Evolutionary conservation across 1,140 invertebrate species (phyloP), one percentile per base, ranked within the genome.

Genomic region (Tribolium madens): DNA sequence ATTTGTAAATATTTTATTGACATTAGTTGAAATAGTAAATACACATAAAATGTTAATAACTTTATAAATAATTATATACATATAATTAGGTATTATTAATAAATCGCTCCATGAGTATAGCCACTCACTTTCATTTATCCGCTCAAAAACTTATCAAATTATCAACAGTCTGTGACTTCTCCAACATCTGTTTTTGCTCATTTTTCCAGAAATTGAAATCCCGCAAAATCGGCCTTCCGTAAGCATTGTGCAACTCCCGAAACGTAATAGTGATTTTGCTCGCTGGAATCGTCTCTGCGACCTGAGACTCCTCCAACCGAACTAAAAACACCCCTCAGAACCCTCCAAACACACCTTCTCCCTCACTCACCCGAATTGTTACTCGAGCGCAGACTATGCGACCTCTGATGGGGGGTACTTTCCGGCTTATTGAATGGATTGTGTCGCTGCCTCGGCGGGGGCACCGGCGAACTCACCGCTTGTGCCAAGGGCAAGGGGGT

Each of bases 171-270:
- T 74, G 78, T 13, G 75, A 64, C 21, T 76, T 81, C 42, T 81
- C 75, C 3, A 31, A 18, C 46, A 77, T 60, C 10, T 81, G 68
- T 50, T 78, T 80, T 64, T 84, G 78, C 69, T 85, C 83, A 26
- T 91, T 88, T 78, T 89, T 89, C 92, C 92, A 93, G 80, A 90
- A 89, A 78, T 91, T 92, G 9, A 91, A 87, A 85, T 94, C 91
- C 0, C 88, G 87, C 9, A 93, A 83, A 70, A 94, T 91, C 81
- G 89, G 89, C 72, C 92, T 87, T 1, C 93, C 92, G 81, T 91
- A 92, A 0, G 88, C 86, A 42, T 89, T 91, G 83, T 94, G 93
- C 10, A 94, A 86, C 82, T 94, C 93, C 69, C 91, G 86, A 84
- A 94, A 94, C 1, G 91, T 88, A 9, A 92, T 88, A 80, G 89